Percentiles rank a stretch among this genome's conserved stretches.
Evolutionary conservation across 1,140 invertebrate species (phyloP).

Genomic region (Eupristina koningsbergeri): DNA sequence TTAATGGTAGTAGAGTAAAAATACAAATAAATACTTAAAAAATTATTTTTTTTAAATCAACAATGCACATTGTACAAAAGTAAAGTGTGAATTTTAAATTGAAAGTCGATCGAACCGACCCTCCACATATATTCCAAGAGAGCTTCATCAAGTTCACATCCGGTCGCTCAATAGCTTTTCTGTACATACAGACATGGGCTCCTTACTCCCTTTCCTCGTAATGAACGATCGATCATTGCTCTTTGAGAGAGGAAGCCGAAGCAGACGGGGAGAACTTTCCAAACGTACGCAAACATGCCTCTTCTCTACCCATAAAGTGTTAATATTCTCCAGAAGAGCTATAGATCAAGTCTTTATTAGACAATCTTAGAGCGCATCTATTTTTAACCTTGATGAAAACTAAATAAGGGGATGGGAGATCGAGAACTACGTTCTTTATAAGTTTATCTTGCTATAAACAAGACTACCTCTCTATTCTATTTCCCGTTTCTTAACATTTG

Average conservation of each 20-base stretch:
- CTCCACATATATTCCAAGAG: neutral
- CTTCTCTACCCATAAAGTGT: neutral
- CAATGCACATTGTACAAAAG: conserved; percentile 7
- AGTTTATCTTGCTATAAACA: no score
- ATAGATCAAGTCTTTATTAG: neutral
- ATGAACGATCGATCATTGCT: conserved; percentile 40
- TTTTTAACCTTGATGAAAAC: neutral
- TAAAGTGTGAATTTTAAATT: conserved; percentile 31
- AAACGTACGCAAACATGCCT: conserved; percentile 14
- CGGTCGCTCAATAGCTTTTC: conserved; percentile 31
- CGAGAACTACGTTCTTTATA: neutral
- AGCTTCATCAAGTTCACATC: conserved; percentile 40
- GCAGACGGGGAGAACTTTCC: neutral
- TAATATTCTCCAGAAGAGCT: neutral
- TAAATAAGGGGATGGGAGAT: neutral
- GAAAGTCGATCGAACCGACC: conserved; percentile 7
- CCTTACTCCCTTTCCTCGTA: conserved; percentile 13
- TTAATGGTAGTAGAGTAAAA: neutral
- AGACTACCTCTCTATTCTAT: no score
- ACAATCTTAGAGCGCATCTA: neutral
- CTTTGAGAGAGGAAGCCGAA: neutral
- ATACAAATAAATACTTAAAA: neutral
- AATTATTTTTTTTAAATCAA: conserved; percentile 1
- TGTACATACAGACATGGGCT: neutral
- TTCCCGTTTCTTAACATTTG: no score